These are phyloP conservation scores for Dendrocincla tyrannina DNA, from an alignment of 2,797 vertebrate genomes.

Conservation along the genomic window DNA sequence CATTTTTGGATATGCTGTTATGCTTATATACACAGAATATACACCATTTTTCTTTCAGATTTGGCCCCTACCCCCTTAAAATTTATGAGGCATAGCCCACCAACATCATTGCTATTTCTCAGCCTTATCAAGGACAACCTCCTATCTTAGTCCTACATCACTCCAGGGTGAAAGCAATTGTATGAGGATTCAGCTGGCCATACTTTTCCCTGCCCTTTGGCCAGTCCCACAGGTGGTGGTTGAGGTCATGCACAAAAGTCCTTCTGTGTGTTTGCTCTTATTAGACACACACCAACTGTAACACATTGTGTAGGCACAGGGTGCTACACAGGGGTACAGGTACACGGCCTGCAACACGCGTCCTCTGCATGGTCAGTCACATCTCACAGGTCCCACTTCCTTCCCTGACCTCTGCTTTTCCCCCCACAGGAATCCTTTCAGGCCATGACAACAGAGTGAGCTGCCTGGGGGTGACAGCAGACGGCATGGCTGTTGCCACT, in stretches of 20 bases:
- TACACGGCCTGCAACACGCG: fast-evolving
- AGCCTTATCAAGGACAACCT: neutral
- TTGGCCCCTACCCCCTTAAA: neutral
- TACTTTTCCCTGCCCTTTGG: neutral
- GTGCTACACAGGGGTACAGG: fast-evolving
- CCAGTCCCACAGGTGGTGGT: neutral
- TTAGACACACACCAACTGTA: fast-evolving
- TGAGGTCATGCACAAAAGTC: fast-evolving
- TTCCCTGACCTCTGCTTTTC: conserved; percentile 72
- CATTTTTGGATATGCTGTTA: neutral
- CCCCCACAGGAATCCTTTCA: conserved; percentile 85
- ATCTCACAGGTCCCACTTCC: neutral
- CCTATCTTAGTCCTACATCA: neutral
- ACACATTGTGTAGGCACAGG: fast-evolving
- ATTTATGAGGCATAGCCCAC: neutral
- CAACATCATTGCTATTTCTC: neutral
- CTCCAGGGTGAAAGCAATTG: neutral
- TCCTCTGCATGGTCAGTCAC: neutral
- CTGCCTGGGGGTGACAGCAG: conserved; percentile 91
- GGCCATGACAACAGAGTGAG: conserved; percentile 98
- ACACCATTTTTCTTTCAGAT: neutral
- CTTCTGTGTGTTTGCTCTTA: neutral
- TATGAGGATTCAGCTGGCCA: neutral
- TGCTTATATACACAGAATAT: neutral
- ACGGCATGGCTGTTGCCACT: conserved; percentile 95